phyloP scores from a whole-genome alignment of 37 sponge, comb jelly and placozoan genomes.

The Bolinopsis microptera region DNA sequence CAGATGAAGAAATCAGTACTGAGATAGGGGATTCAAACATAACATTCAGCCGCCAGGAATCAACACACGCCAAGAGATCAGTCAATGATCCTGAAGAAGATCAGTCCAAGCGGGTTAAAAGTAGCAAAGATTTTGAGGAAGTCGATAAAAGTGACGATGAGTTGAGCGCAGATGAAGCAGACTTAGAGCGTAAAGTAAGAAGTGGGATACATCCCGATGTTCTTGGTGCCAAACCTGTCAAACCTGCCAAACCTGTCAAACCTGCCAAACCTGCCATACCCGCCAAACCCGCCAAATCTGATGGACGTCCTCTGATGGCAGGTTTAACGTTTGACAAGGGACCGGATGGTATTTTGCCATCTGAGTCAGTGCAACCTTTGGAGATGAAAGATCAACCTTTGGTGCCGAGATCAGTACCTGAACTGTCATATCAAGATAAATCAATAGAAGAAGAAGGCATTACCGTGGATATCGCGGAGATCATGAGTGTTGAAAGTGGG shows the following conservation, averaged over 20 bases:
- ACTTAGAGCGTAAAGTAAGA: not conserved
- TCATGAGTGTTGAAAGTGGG: too few relatives aligned
- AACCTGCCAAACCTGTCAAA: too few relatives aligned
- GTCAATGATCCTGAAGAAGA: not conserved
- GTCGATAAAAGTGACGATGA: not conserved
- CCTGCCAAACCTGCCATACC: too few relatives aligned
- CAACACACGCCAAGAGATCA: not conserved
- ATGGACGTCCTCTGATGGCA: not conserved
- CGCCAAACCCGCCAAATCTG: not conserved
- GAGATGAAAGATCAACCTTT: too few relatives aligned
- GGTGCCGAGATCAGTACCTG: too few relatives aligned
- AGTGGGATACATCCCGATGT: not conserved
- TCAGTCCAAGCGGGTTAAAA: not conserved
- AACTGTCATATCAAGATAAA: too few relatives aligned
- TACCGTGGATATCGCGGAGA: too few relatives aligned
- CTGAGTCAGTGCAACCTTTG: too few relatives aligned
- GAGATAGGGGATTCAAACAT: not conserved
- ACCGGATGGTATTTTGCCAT: not conserved
- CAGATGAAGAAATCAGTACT: not conserved
- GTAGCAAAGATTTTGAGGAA: not conserved
- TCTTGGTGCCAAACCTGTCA: too few relatives aligned
- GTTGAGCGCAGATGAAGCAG: not conserved
- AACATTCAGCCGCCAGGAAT: not conserved
- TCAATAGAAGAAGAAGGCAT: too few relatives aligned
- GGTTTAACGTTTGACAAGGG: not conserved